Evolutionary conservation across 1,140 invertebrate species (phyloP), one percentile per base, ranked within the genome.

Genomic region (Apis florea): DNA sequence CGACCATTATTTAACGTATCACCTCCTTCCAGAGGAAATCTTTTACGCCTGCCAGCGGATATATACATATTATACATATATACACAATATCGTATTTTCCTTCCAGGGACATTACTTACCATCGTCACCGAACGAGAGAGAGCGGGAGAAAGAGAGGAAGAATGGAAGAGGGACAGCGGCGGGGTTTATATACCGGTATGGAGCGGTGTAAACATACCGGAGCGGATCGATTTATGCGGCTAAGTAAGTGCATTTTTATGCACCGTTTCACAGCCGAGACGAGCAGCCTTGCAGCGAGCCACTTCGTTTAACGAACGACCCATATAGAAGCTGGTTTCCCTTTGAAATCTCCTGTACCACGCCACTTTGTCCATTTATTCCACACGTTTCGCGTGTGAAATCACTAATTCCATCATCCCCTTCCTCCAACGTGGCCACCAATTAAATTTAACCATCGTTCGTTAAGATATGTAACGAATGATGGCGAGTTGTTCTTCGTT

Each of bases 191-290:
- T 82, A 79, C 67, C 85, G 66, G 54, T 76, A 75, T 67, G 84
- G 79, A 79, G 75, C 80, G 75, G 81, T 74, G 85, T 83, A 86
- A 86, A 86, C 84, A 86, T 67, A 82, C 80, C 80, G 74, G 56
- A 59, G 58, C 80, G 85, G 84, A 86, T 86, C 85, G 85, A 86
- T 86, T 86, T 86, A 86, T 86, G 85, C 85, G 84, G 85, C 84
- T 86, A 86, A 86, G 84, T 86, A 83, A 86, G 85, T 86, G 84
- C 84, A 86, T 86, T 86, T 86, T 86, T 86, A 86, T 86, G 85
- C 85, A 86, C 85, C 85, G 85, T 76, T 86, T 86, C 85, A 86
- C 85, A 86, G 76, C 76, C 80, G 80, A 83, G 84, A 83, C 79
- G 70, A 85, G 64, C 82, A 85, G 85, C 76, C 85, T 85, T 85